Conservation (phyloP, 2,113 vertebrate species). For the Myrmophylax atrothorax region DNA sequence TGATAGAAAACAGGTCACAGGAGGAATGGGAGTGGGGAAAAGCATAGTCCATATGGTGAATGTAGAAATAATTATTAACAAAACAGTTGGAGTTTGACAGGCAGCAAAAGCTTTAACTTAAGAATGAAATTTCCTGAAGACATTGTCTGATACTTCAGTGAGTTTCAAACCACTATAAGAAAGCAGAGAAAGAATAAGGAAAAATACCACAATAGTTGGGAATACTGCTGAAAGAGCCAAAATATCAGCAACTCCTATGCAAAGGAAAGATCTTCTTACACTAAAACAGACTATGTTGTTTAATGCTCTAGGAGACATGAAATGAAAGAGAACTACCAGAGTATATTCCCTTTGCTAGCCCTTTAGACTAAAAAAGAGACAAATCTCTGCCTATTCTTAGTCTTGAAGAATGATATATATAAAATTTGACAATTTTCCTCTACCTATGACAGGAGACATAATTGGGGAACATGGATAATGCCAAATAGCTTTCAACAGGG, state of each 20-base stretch:
- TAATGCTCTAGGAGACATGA: background rate
- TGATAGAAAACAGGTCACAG: background rate
- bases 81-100: background rate
- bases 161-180: background rate
- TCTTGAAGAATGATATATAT: background rate
- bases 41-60: background rate
- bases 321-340: background rate
- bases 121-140: background rate
- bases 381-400: background rate
- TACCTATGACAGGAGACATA: background rate
- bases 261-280: background rate
- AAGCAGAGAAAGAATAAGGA: background rate
- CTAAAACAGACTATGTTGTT: background rate
- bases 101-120: background rate
- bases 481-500: slow-evolving; percentile 53
- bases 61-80: background rate
- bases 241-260: background rate
- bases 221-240: background rate
- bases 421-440: background rate
- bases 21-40: accelerated
- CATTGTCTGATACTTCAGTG: background rate
- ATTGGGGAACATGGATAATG: background rate
- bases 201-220: background rate
- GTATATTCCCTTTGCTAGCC: background rate
- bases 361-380: background rate